A percentile compares a stretch with the other conserved stretches of the same genome.
These are phyloP conservation scores for Atta cephalotes DNA, from an alignment of 1,140 invertebrate genomes.

Conservation along the genomic window DNA sequence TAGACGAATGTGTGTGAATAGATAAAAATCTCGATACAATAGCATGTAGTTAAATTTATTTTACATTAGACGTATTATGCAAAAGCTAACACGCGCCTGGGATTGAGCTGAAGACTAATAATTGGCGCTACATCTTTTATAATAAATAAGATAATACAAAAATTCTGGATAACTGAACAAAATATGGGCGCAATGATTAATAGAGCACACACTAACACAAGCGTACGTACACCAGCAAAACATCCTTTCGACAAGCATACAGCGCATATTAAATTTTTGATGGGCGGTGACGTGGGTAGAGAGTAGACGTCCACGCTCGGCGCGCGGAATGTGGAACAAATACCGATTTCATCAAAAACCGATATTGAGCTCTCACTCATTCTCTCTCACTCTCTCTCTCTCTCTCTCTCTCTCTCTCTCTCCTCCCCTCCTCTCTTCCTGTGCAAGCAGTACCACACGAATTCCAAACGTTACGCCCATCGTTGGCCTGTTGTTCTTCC, in stretches of 20 bases:
- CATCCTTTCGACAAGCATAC: conserved; percentile 42
- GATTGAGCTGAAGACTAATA: not conserved
- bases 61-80: not conserved
- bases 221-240: conserved; percentile 38
- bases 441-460: conserved; percentile 38
- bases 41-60: not conserved
- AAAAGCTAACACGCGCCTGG: not conserved
- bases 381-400: conserved; percentile 20
- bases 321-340: conserved; percentile 80
- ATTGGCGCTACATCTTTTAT: not conserved
- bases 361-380: conserved; percentile 64
- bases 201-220: conserved; percentile 4
- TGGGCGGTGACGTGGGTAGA: conserved; percentile 52
- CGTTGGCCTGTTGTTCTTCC: conserved; percentile 63
- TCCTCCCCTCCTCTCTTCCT: not conserved
- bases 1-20: not conserved
- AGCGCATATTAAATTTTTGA: conserved; percentile 74
- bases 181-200: conserved; percentile 36
- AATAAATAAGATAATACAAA: not conserved
- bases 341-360: conserved; percentile 79
- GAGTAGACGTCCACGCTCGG: conserved; percentile 51
- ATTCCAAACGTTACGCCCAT: conserved; percentile 57
- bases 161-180: not conserved
- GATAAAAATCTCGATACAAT: not conserved
- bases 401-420: not conserved